Conservation (phyloP, 2,888 invertebrate species). For the Zaprionus obscuricornis region DNA sequence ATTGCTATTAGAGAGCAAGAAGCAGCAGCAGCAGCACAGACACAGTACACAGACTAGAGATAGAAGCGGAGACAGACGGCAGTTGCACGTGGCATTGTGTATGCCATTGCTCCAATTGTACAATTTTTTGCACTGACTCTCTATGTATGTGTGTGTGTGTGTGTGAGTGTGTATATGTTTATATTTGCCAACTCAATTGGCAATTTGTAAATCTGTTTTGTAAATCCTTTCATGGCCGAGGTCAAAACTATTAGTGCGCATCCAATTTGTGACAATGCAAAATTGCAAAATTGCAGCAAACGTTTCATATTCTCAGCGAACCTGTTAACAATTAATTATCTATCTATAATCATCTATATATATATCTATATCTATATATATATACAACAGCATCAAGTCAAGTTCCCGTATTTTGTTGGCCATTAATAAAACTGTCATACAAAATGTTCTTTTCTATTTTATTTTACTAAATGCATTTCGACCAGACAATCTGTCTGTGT, state of each 20-base stretch:
- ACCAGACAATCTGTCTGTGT: too few species aligned
- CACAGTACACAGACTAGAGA: too few species aligned
- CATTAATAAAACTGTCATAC: constrained; percentile 58
- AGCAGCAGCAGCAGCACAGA: background rate
- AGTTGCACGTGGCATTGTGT: constrained; percentile 71
- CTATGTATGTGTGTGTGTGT: constrained; percentile 2
- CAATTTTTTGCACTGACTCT: too few species aligned
- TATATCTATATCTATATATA: constrained; percentile 12
- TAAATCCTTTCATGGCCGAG: constrained; percentile 79
- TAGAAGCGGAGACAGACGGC: too few species aligned
- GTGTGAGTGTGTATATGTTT: constrained; percentile 16
- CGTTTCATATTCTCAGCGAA: constrained; percentile 46
- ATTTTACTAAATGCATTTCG: constrained; percentile 55
- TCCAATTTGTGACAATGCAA: constrained; percentile 72
- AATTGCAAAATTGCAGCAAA: constrained; percentile 34
- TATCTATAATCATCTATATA: too few species aligned
- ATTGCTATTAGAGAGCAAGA: constrained; percentile 54
- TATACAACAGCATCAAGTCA: constrained; percentile 29
- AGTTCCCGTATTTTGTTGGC: constrained; percentile 24
- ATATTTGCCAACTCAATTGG: too few species aligned
- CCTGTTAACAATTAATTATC: constrained; percentile 74
- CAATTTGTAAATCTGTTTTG: too few species aligned
- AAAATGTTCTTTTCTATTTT: too few species aligned
- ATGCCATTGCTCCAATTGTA: constrained; percentile 59
- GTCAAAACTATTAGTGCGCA: constrained; percentile 75